Base-by-base conservation (phyloP, 2,888 invertebrate genomes). In the Oscheius myriophilus region DNA sequence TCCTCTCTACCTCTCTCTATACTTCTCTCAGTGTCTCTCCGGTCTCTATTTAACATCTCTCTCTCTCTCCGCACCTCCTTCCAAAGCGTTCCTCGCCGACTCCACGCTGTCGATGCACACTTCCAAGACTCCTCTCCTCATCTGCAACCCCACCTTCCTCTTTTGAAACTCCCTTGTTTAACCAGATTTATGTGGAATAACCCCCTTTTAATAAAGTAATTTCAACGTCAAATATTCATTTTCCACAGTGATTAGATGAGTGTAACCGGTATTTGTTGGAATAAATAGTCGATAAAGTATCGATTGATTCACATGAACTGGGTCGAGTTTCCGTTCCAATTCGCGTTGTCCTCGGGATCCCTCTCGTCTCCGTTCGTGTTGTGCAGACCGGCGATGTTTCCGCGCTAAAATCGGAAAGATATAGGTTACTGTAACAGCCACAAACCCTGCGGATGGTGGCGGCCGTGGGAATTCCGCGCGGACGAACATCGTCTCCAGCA, bases 311-410 rank as follows among this genome's bases (percentile, higher is more conserved):
- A 61, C 61, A 67, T 67, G 41, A 76, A 80, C 57, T 78, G 78
- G 16, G 80, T 80, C 11, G 76, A 76, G 51, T 80, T 80, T 64
- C 80, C 80, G 57, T 80, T 80, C 72, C 72, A 80, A 53, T 67
- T 80, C 0, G 75, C 76, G 14, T 73, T 59, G 0, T 61, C 62
- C 9, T 72, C 70, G 23, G 72, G 69, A 21, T 75, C 76, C 33
- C 33, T 33, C 12, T 71, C 67, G 45, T 76, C 74, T 14, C 67
- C 71, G 26, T 75, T 71, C 39, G 75, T 66, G 53, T 73, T 76
- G 26, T 75, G 61, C 4, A 76, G 64, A 12, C 76, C 73, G 6
- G 72, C 69, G 16, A 78, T 70, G 51, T 76, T 76, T 54, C 76
- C 76, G 7, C 79, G 57, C 76, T 75, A 57, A 74, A 73, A 69